Base-by-base conservation (phyloP, 2,113 vertebrate species). In the Pseudorasbora parva region DNA sequence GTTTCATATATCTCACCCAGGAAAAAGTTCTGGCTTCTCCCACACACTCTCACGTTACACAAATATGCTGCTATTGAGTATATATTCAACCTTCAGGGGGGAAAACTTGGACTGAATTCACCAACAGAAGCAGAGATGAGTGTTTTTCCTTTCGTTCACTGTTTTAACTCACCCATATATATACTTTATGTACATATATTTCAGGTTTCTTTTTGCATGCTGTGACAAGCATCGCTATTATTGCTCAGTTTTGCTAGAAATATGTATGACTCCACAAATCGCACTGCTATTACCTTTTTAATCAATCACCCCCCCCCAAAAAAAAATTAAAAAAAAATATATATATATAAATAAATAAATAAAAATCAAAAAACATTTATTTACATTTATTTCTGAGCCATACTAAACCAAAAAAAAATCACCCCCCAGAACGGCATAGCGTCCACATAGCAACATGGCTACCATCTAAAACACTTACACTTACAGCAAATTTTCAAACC, bases 21-120 rank as follows among this genome's bases (percentile, higher is more conserved):
- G 71, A 56, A 84, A 84, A 5, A 56, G 15, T 68, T 78, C 74
- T 78, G 9, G 72, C 37, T n/a, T 25, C 15, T 77, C 47, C 47
- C 15, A 60, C 64, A 59, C 45, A 68, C 37, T 43, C 60, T 69
- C 41, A 49, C 41, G 4, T 79, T 79, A 21, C 77, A 49, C 59
- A 49, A 33, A 66, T 64, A 64, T 66, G 19, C 25, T 41, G 21
- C 33, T 47, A 47, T 56, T 57, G n/a, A 23, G 33, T 23, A 23
- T 59, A 78, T 45, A 17, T 62, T 23, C 49, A 54, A 37, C 47
- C 73, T 54, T 75, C 37, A 25, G 47, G 73, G 73, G 2, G 11
- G 2, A 12, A 54, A 37, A 75, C 25, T 11, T 54, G 47, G 51
- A 33, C 54, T 43, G 21, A 14, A 30, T 33, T 59, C 33, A 59